A percentile compares a stretch with the other conserved stretches of the same genome.
Conservation (phyloP, 2,888 invertebrate genomes). For the Cloeon dipterum region DNA sequence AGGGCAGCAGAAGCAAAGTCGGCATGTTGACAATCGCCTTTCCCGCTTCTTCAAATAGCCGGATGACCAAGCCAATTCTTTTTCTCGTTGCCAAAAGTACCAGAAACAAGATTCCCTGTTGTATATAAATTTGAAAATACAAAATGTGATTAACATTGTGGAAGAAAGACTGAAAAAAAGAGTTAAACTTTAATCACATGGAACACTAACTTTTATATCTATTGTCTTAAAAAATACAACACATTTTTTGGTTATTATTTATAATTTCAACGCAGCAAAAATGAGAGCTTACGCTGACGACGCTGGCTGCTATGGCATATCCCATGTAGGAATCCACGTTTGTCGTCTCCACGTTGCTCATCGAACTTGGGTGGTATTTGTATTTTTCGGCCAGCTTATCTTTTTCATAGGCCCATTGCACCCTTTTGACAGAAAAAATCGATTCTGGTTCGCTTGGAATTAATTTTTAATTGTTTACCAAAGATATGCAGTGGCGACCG, state of each 20-base stretch:
- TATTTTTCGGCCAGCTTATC: slow-evolving; percentile 11
- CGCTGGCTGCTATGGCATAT: slow-evolving; percentile 32
- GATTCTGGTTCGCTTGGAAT: too few relatives aligned
- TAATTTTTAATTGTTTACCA: too few relatives aligned
- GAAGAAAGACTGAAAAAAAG: too few relatives aligned
- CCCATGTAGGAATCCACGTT: slow-evolving; percentile 21
- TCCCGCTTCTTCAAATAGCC: slow-evolving; percentile 39
- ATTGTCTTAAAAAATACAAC: too few relatives aligned
- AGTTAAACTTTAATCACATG: too few relatives aligned
- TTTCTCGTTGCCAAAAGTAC: slow-evolving; percentile 34
- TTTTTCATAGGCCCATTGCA: slow-evolving; percentile 19
- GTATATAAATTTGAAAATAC: slow-evolving; percentile 2
- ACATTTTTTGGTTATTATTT: too few relatives aligned
- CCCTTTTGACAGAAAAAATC: too few relatives aligned
- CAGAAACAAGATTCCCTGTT: slow-evolving; percentile 24
- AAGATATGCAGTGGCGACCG: slow-evolving; percentile 28
- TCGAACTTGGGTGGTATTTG: slow-evolving; percentile 7
- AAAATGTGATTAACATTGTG: neutral
- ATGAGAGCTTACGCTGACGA: slow-evolving; percentile 23
- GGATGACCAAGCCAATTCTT: slow-evolving; percentile 33
- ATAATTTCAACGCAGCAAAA: neutral
- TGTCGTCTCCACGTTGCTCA: slow-evolving; percentile 14
- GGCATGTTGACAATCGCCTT: slow-evolving; percentile 38
- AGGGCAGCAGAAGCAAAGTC: slow-evolving; percentile 30
- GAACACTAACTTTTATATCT: too few relatives aligned